Base-by-base conservation (phyloP, 2,113 vertebrate species). In the Pomatorhinus ruficollis region DNA sequence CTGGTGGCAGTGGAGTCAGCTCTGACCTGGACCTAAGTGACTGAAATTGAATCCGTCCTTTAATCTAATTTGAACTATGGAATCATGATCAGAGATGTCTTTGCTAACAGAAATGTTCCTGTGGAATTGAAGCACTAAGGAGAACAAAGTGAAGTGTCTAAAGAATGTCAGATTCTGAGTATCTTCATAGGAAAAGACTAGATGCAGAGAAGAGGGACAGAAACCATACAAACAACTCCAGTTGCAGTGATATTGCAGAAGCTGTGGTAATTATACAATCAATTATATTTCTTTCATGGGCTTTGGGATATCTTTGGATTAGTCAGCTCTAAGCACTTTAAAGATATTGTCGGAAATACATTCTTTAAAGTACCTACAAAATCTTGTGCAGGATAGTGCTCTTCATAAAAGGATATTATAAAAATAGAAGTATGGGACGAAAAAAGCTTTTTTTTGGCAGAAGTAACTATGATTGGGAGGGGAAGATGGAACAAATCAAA, bases 271-370 rank as follows among this genome's bases (percentile, higher is more conserved):
- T 97, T 91, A 94, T 53, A 79, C 31, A 90, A 31, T 39, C 64
- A 96, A 84, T 95, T 95, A 30, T 59, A 88, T 40, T 89, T 92
- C 79, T 92, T 96, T 89, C 75, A 82, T 60, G 27, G 21, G 57
- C 49, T 80, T 85, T 80, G 56, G 42, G 61, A 42, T 91, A 68
- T 64, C 88, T 87, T 86, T 90, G 52, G 49, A 94, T 96, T 94
- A 83, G 49, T 86, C 71, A 60, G 33, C 66, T 83, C 76, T 24
- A 69, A 93, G 76, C 31, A 89, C 94, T 96, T 93, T 69, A 93
- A 96, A 96, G 86, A 84, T 82, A 74, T 35, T 53, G 64, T 53
- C 83, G 92, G 93, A 94, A 93, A 90, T 15, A 63, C 56, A 68
- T 80, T 65, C 61, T 66, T 86, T 86, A 76, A 82, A 90, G 75